Conservation (phyloP, 2,888 invertebrate genomes). For the Drosophila basisetae region DNA sequence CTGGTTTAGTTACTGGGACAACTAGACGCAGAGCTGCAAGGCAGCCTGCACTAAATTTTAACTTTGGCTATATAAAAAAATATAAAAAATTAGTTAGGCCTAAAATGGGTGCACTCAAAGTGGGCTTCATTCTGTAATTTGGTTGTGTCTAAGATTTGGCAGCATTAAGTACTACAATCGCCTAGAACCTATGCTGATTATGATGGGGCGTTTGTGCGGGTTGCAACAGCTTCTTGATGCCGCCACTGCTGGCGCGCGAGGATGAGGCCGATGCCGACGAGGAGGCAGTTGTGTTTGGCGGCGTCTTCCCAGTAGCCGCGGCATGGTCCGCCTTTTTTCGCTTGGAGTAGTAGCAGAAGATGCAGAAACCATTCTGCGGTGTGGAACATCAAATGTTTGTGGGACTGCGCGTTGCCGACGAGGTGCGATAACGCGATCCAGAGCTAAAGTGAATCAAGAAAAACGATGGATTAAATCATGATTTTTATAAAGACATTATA, state of each 20-base stretch:
- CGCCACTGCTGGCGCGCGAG: slow-evolving; percentile 68
- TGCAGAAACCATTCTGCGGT: slow-evolving; percentile 85
- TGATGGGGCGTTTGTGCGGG: slow-evolving; percentile 47
- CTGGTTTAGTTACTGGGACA: slow-evolving; percentile 19
- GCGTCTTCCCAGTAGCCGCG: slow-evolving; percentile 41
- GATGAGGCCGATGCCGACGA: slow-evolving; percentile 75
- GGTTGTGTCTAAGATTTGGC: slow-evolving; percentile 6
- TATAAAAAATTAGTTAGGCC: slow-evolving; percentile 58
- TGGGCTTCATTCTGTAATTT: slow-evolving; percentile 3
- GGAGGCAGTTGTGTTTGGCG: slow-evolving; percentile 66
- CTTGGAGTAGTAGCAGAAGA: slow-evolving; percentile 84
- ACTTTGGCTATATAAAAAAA: slow-evolving; percentile 65
- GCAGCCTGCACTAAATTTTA: slow-evolving; percentile 45
- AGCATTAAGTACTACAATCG: neutral
- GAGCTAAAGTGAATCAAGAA: slow-evolving; percentile 62
- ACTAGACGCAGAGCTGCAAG: slow-evolving; percentile 46
- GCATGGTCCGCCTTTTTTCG: slow-evolving; percentile 64
- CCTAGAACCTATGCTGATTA: slow-evolving; percentile 67
- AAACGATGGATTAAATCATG: neutral
- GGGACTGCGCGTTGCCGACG: slow-evolving; percentile 84
- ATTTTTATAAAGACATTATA: neutral
- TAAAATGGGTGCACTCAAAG: slow-evolving; percentile 23
- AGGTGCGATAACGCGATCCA: slow-evolving; percentile 83
- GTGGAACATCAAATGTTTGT: slow-evolving; percentile 85
- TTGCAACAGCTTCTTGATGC: slow-evolving; percentile 57